A percentile compares a stretch with the other conserved stretches of the same genome.
These are phyloP conservation scores for Yponomeuta malinellus DNA, from an alignment of 2,888 invertebrate genomes.

Conservation along the genomic window DNA sequence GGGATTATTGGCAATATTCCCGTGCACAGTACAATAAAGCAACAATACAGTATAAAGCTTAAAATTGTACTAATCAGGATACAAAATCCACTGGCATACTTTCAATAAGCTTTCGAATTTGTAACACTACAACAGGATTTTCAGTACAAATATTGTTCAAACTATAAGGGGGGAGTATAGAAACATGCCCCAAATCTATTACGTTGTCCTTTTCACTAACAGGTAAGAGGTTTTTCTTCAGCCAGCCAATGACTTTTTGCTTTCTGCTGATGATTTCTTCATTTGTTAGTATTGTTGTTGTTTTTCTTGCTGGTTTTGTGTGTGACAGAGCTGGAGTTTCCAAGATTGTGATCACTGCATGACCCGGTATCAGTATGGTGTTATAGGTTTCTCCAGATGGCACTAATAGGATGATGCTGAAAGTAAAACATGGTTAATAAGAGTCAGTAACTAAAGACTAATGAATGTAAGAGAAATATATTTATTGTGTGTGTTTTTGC, in stretches of 20 bases:
- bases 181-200: constrained; percentile 49
- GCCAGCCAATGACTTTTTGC: constrained; percentile 46
- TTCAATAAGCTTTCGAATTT: constrained; percentile 49
- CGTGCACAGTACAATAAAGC: too few species aligned
- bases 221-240: constrained; percentile 49
- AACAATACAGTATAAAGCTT: too few species aligned
- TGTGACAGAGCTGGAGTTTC: constrained; percentile 26
- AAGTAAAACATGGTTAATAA: constrained; percentile 25
- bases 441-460: neutral
- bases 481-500: neutral
- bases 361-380: constrained; percentile 51
- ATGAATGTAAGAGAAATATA: neutral
- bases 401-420: constrained; percentile 50
- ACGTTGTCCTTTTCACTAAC: constrained; percentile 45
- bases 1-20: too few species aligned
- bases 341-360: constrained; percentile 42
- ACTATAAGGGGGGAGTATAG: constrained; percentile 50
- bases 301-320: constrained; percentile 30
- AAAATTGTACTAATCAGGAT: constrained; percentile 12
- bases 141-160: constrained; percentile 50
- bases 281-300: constrained; percentile 18
- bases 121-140: constrained; percentile 50
- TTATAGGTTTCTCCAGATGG: constrained; percentile 35
- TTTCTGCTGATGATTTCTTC: constrained; percentile 36
- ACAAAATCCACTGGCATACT: constrained; percentile 50